Base-by-base conservation (phyloP, 2,797 vertebrate species). In the Oreochromis mossambicus region DNA sequence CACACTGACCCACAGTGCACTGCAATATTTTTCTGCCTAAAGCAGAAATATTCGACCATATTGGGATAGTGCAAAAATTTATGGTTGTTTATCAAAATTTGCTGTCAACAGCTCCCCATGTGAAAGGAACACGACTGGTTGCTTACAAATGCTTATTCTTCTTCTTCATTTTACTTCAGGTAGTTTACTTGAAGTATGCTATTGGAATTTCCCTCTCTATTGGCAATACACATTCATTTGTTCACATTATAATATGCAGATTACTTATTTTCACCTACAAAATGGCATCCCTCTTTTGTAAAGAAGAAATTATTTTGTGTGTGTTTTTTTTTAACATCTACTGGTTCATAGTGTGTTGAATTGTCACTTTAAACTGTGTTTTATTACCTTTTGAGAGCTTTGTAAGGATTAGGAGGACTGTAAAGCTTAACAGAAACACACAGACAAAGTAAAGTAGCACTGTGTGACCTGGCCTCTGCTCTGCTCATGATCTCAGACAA, bases 351-450 rank as follows among this genome's bases (percentile, higher is more conserved):
- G 87, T 82, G 86, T 93, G 87, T 84, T 87, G 86, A 91, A 92
- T 93, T 93, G 91, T 90, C 86, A 91, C 93, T 92, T 93, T 90
- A 93, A 94, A 93, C 95, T 79, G 87, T 77, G 54, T 92, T 94
- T 95, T 87, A 85, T 94, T 92, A 93, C 91, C 83, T 91, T 92
- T 89, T 75, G 77, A 93, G 86, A 87, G 80, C 83, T 92, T 92
- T 77, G 79, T 90, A 56, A 86, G 91, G 92, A 94, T 93, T 93
- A 92, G 90, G 81, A 89, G 77, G 90, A 91, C 84, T 90, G 79
- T 86, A 83, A 88, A 89, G 88, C 93, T 92, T 83, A 88, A 89
- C 79, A 80, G 86, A 87, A 92, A 86, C 63, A 82, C 63, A 88
- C 86, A 89, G 63, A 88, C 86, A 83, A 91, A 92, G 89, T 92